These are phyloP conservation scores for Seladonia tumulorum DNA, from an alignment of 2,888 invertebrate species.

Conservation along the genomic window DNA sequence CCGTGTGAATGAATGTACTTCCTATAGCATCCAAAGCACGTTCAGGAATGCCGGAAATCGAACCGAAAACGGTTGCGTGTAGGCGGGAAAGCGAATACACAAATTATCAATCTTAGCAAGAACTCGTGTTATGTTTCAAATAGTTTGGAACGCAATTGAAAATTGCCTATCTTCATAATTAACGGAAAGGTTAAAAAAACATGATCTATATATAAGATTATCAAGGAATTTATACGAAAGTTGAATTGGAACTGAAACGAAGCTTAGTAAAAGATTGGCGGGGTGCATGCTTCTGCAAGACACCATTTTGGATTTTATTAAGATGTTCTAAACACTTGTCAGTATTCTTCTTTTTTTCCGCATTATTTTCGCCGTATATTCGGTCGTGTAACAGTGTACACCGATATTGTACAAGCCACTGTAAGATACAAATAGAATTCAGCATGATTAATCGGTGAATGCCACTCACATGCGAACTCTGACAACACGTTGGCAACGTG, in stretches of 20 bases:
- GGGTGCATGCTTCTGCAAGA: slow-evolving; percentile 70
- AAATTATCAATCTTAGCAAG: slow-evolving; percentile 31
- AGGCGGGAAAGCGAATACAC: slow-evolving; percentile 68
- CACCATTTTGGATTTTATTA: slow-evolving; percentile 79
- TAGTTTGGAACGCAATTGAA: background rate
- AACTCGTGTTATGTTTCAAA: slow-evolving; percentile 21
- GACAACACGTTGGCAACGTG: slow-evolving; percentile 83
- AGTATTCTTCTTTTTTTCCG: slow-evolving; percentile 46
- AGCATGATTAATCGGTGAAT: background rate
- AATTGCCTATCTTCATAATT: background rate
- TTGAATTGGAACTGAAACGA: background rate
- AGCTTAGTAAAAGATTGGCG: slow-evolving; percentile 56
- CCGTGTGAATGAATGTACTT: background rate
- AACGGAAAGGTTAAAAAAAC: background rate
- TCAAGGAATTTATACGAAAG: background rate
- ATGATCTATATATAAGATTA: background rate
- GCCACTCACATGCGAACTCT: slow-evolving; percentile 62
- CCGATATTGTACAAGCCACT: background rate
- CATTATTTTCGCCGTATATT: slow-evolving; percentile 1
- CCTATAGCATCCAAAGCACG: slow-evolving; percentile 3
- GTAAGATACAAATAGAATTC: background rate
- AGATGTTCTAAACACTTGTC: slow-evolving; percentile 74
- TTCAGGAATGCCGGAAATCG: slow-evolving; percentile 52
- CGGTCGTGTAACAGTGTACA: background rate
- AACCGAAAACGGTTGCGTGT: slow-evolving; percentile 41